phyloP scores from a whole-genome alignment of 2,113 vertebrate genomes.

The Blennius ocellaris region DNA sequence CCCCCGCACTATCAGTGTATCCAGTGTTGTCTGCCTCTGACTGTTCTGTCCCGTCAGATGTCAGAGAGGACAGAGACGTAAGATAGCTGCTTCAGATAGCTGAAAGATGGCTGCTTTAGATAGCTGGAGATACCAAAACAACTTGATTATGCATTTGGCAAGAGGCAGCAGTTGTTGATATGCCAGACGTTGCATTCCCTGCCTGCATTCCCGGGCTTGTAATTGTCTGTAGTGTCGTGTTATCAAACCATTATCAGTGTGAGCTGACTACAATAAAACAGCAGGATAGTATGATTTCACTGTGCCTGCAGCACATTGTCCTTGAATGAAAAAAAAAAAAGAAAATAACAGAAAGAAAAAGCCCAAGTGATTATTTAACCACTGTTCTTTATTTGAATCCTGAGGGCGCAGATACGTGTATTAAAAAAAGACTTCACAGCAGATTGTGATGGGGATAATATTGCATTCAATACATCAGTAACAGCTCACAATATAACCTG shows the following conservation, averaged over 20 bases:
- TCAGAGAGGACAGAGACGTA: conserved; percentile 65
- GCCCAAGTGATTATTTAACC: background rate
- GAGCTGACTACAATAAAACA: conserved; percentile 44
- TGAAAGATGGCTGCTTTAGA: conserved; percentile 80
- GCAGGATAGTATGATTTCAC: conserved; percentile 24
- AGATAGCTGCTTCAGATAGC: conserved; percentile 77
- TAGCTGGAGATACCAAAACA: conserved; percentile 76
- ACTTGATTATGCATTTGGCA: conserved; percentile 75
- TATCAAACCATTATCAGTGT: conserved; percentile 59
- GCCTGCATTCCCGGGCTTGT: conserved; percentile 47
- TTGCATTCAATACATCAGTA: too few relatives aligned
- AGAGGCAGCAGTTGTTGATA: conserved; percentile 66
- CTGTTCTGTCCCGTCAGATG: conserved; percentile 65
- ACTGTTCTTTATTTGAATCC: conserved; percentile 28
- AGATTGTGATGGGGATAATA: conserved; percentile 12
- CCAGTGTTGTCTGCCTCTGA: conserved; percentile 72
- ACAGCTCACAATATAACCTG: too few relatives aligned
- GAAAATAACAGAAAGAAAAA: conserved; percentile 15
- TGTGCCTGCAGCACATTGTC: background rate
- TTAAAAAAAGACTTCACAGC: conserved; percentile 22
- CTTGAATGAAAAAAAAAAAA: conserved; percentile 17
- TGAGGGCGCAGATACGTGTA: conserved; percentile 17
- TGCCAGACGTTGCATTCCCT: conserved; percentile 63
- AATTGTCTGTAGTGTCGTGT: conserved; percentile 60
- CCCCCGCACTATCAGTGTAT: conserved; percentile 73